These are phyloP conservation scores for Centropristis striata DNA, from an alignment of 2,113 vertebrate genomes.

Conservation along the genomic window DNA sequence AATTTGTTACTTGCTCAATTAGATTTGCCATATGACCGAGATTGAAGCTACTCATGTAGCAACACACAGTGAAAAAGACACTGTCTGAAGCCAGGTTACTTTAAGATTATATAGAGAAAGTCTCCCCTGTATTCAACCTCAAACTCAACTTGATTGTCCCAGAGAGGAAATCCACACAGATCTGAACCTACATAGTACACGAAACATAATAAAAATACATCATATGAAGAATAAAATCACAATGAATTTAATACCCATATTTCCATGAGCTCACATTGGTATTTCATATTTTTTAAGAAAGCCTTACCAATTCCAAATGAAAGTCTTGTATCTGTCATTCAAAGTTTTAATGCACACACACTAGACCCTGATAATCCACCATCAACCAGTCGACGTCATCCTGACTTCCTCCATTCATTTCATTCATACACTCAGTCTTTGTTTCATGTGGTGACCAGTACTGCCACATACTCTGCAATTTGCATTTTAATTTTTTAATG, in stretches of 20 bases:
- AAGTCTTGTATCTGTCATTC: too few relatives aligned
- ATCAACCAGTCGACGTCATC: background rate
- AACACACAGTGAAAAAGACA: background rate
- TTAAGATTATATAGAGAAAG: background rate
- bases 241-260: too few relatives aligned
- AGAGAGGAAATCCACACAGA: too few relatives aligned
- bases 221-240: too few relatives aligned
- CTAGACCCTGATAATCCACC: background rate
- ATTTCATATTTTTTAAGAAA: too few relatives aligned
- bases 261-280: too few relatives aligned
- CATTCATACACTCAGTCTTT: slow-evolving; percentile 9
- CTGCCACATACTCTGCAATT: slow-evolving; percentile 7
- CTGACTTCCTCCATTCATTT: background rate
- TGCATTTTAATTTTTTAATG: slow-evolving; percentile 67
- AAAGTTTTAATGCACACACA: too few relatives aligned
- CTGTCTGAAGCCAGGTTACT: background rate
- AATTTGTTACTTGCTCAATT: background rate
- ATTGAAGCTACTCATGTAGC: background rate
- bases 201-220: too few relatives aligned
- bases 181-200: too few relatives aligned
- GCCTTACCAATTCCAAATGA: too few relatives aligned
- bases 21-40: background rate
- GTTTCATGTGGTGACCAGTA: background rate
- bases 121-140: background rate
- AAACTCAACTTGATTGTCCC: background rate